Evolutionary conservation across 2,797 vertebrate genomes (phyloP), one percentile per base, ranked within the genome.

Genomic region (Oryzias dopingdopingensis): DNA sequence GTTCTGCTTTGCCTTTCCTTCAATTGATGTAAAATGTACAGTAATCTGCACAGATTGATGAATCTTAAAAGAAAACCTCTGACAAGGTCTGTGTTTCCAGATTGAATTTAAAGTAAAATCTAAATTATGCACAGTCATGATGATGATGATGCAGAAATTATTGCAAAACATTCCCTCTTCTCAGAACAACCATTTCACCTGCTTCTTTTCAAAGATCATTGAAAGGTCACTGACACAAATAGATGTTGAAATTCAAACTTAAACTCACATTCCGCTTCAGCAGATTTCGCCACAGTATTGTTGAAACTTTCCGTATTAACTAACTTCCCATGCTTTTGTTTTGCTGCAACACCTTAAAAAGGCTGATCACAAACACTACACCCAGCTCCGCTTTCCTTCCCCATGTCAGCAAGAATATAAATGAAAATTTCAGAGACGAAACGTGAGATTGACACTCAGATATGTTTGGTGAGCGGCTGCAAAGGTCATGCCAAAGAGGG

Each of bases 401-500:
- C 45, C 52, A 47, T 37, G 52, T 70, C 67, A 57, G 37, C 23
- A 16, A 52, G 53, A 60, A 67, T 64, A 52, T 45, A 41, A 72
- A 79, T 77, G 59, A 58, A 59, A 56, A 76, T 79, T 81, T 83
- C 42, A 65, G 63, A 76, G 49, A 57, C 63, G 65, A 77, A 74
- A 49, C 26, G 47, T 53, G 46, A 79, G 84, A 89, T 76, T 84
- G 90, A 90, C 83, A 79, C 66, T 44, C 37, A 70, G 77, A 85
- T 77, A 65, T 85, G 76, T 89, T 86, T 84, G 84, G 62, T 59
- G 73, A 83, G 79, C 81, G 53, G 65, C 70, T 67, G 77, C 67
- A 90, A 91, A 91, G 89, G 86, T 88, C 88, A 88, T 0, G 67
- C 61, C 80, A 70, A 70, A 79, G 74, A 82, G 83, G 77, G 74